These are phyloP conservation scores for Clusia tigrina DNA, from an alignment of 2,888 invertebrate genomes.

Conservation along the genomic window DNA sequence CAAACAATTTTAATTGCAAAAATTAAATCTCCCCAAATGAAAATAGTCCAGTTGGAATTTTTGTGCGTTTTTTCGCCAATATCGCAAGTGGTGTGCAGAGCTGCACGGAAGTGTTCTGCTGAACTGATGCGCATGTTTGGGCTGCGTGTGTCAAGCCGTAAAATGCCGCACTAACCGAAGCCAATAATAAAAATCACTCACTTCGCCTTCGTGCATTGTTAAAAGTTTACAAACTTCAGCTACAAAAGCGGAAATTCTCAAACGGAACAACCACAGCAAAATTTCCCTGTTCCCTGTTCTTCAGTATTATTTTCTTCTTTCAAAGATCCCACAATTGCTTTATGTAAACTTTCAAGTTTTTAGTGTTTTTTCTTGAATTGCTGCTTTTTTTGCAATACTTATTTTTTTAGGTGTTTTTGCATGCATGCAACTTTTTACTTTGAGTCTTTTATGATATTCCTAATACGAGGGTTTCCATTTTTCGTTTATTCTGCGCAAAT, in stretches of 20 bases:
- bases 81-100: too few relatives aligned
- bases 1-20: too few relatives aligned
- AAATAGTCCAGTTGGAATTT: too few relatives aligned
- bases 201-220: conserved; percentile 59
- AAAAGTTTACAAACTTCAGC: conserved; percentile 55
- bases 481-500: neutral
- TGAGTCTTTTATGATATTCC: conserved; percentile 59
- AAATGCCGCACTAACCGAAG: conserved; percentile 48
- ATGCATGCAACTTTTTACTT: conserved; percentile 58
- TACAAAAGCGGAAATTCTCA: neutral
- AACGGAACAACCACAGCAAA: neutral
- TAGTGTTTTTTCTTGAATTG: conserved; percentile 43
- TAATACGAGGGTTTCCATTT: conserved; percentile 43
- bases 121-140: too few relatives aligned
- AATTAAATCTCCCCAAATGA: too few relatives aligned
- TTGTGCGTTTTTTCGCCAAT: too few relatives aligned
- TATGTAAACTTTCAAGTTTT: conserved; percentile 33
- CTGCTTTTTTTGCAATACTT: conserved; percentile 39
- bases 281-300: neutral
- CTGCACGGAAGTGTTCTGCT: too few relatives aligned
- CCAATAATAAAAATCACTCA: conserved; percentile 57
- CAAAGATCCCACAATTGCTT: conserved; percentile 28
- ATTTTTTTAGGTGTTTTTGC: too few relatives aligned
- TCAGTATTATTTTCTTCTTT: conserved; percentile 24
- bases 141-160: conserved; percentile 14